Conservation (phyloP, 2,888 invertebrate species). For the Tryphoninae sp. region DNA sequence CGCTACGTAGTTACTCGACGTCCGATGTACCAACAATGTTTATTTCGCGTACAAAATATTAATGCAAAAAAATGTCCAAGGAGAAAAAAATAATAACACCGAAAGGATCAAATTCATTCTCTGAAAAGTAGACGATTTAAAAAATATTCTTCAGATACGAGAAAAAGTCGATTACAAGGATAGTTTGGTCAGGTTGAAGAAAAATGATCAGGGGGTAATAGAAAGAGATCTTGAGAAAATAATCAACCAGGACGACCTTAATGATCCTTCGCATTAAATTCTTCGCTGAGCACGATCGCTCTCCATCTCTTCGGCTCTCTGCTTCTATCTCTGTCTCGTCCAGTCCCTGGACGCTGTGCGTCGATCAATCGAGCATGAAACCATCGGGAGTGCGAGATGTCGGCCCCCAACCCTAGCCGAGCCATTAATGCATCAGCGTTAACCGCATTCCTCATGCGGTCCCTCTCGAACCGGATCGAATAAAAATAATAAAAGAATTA, state of each 20-base stretch:
- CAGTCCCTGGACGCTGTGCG: constrained; percentile 28
- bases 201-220: background rate
- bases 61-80: background rate
- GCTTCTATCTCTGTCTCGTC: background rate
- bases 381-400: constrained; percentile 55
- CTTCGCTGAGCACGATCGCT: constrained; percentile 66
- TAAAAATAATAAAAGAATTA: constrained; percentile 46
- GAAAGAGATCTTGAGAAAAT: constrained; percentile 58
- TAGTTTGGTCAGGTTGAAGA: background rate
- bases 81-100: background rate
- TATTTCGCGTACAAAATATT: background rate
- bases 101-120: background rate
- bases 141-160: no score
- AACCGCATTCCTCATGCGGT: constrained; percentile 58
- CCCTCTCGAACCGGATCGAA: constrained; percentile 56
- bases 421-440: constrained; percentile 62
- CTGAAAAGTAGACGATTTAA: no score
- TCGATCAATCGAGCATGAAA: constrained; percentile 64
- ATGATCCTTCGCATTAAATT: constrained; percentile 72
- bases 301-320: constrained; percentile 32
- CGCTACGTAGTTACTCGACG: background rate
- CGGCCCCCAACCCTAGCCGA: constrained; percentile 46
- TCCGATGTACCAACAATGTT: background rate
- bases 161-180: no score
- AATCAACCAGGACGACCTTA: constrained; percentile 67